Conservation (phyloP, 2,797 vertebrate species). For the Perodicticus potto region DNA sequence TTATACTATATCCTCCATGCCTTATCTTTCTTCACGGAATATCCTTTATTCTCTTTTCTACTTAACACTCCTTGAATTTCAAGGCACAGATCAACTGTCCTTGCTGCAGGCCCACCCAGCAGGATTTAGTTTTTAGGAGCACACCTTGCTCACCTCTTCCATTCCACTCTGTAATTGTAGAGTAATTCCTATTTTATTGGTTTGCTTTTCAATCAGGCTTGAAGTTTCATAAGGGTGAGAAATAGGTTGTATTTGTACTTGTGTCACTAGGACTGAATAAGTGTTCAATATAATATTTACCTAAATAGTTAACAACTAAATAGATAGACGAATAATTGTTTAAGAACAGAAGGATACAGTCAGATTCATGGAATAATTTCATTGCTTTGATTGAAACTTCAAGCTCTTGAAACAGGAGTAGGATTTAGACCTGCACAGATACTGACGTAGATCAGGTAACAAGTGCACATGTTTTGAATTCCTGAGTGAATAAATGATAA, state of each 20-base stretch:
- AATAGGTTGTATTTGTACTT: neutral
- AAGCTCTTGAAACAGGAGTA: neutral
- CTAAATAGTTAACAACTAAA: neutral
- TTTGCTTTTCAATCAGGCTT: neutral
- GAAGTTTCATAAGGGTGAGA: neutral
- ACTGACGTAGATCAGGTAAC: neutral
- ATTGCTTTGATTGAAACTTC: neutral
- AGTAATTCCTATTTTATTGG: neutral
- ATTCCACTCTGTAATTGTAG: neutral
- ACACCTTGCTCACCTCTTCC: neutral
- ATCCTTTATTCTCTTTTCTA: neutral
- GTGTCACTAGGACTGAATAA: neutral
- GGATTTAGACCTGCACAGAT: neutral
- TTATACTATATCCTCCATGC: neutral
- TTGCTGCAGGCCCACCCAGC: neutral
- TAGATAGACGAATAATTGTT: neutral
- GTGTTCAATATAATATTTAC: neutral
- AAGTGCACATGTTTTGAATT: neutral
- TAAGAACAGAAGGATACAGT: neutral
- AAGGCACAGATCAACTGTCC: neutral
- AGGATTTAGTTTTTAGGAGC: neutral
- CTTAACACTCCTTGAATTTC: neutral
- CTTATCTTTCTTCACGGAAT: neutral
- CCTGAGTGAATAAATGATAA: neutral
- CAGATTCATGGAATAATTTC: neutral